phyloP scores from a whole-genome alignment of 2,113 vertebrate species.

The Microtus pennsylvanicus region DNA sequence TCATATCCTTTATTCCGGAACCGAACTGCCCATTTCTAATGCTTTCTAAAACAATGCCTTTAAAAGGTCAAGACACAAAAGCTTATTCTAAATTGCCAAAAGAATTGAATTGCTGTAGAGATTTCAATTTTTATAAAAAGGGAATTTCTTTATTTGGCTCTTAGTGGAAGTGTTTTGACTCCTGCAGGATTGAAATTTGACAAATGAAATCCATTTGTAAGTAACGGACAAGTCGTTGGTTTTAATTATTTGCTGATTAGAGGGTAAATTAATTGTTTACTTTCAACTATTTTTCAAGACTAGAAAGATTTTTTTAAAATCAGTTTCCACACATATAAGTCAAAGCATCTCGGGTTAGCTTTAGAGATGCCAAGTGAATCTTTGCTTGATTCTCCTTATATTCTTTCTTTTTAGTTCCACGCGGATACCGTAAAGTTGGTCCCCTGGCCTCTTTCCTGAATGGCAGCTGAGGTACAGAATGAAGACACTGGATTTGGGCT shows the following conservation, averaged over 20 bases:
- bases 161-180: neutral
- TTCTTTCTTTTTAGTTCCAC: neutral
- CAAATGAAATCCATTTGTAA: neutral
- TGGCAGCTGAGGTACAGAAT: rapidly evolving
- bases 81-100: neutral
- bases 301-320: neutral
- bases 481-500: neutral
- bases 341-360: neutral
- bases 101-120: slow-evolving; percentile 1
- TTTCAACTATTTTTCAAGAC: neutral
- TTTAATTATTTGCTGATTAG: slow-evolving; percentile 26
- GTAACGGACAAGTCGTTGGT: slow-evolving; percentile 23
- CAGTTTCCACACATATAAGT: neutral
- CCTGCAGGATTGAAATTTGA: neutral
- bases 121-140: slow-evolving; percentile 43
- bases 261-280: neutral
- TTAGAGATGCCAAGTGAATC: neutral
- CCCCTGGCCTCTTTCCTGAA: neutral
- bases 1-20: neutral
- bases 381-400: neutral
- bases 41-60: neutral
- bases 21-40: neutral
- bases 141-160: neutral
- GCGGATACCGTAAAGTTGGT: rapidly evolving
- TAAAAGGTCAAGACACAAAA: neutral